Conservation (phyloP, 2,797 vertebrate species). For the Micrastur ruficollis region DNA sequence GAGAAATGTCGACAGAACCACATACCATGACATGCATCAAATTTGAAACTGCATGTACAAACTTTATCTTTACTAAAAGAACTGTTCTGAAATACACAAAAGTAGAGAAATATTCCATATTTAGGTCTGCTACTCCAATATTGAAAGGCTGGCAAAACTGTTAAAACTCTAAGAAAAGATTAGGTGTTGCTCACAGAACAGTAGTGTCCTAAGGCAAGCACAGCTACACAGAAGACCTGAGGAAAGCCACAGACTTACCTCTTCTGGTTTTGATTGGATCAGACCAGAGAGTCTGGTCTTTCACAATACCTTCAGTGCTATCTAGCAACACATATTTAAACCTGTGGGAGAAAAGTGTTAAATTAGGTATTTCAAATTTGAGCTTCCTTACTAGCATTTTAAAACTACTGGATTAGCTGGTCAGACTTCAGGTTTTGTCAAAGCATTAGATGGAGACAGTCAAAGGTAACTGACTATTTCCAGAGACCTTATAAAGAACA, state of each 20-base stretch:
- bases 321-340: conserved; percentile 73
- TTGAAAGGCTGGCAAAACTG: not conserved
- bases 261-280: conserved; percentile 59
- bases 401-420: not conserved
- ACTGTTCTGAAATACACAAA: not conserved
- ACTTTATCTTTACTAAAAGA: not conserved
- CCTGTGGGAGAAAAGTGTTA: not conserved
- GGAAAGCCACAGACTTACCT: conserved; percentile 51
- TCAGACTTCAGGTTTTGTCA: not conserved
- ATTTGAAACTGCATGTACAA: not conserved
- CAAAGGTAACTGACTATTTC: not conserved
- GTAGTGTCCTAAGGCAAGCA: not conserved
- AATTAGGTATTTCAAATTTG: not conserved
- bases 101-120: not conserved
- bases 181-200: not conserved
- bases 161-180: not conserved
- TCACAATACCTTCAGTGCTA: not conserved
- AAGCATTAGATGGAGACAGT: not conserved
- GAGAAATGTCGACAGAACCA: not conserved
- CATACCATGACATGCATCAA: not conserved
- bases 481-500: not conserved
- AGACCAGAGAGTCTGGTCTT: conserved; percentile 72
- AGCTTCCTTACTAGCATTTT: not conserved
- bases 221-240: not conserved
- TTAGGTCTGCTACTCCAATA: not conserved